These are phyloP conservation scores for Eleginops maclovinus DNA, from an alignment of 2,113 vertebrate species.

Conservation along the genomic window DNA sequence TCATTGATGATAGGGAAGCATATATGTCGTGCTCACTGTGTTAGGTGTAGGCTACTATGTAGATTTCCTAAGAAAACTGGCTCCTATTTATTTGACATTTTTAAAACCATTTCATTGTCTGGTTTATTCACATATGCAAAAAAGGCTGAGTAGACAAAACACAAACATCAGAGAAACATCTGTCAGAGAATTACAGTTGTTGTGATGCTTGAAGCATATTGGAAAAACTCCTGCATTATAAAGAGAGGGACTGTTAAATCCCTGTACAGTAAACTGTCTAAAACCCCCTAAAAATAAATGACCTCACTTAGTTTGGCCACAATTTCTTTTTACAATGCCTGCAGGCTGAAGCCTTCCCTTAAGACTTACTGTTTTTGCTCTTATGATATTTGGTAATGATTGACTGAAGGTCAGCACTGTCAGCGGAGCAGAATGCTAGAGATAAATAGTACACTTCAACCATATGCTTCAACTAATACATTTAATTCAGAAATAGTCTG, in stretches of 20 bases:
- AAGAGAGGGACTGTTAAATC: background rate
- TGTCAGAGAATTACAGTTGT: slow-evolving; percentile 34
- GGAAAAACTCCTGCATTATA: slow-evolving; percentile 24
- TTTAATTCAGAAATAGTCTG: slow-evolving; percentile 6
- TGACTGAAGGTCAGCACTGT: slow-evolving; percentile 51
- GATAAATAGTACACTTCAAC: slow-evolving; percentile 2
- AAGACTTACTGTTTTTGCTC: slow-evolving; percentile 30
- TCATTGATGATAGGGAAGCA: too few species aligned
- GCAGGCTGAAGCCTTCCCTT: slow-evolving; percentile 16
- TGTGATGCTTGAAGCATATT: slow-evolving; percentile 13
- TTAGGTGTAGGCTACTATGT: too few species aligned
- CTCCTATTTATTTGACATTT: too few species aligned
- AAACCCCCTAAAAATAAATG: background rate
- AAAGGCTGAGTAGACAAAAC: slow-evolving; percentile 30
- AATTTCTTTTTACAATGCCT: background rate
- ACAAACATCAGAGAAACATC: slow-evolving; percentile 36
- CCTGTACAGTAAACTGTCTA: background rate
- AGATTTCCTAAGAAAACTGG: too few species aligned
- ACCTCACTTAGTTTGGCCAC: slow-evolving; percentile 19
- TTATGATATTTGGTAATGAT: slow-evolving; percentile 18
- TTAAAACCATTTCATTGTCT: too few species aligned
- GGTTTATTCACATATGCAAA: too few species aligned
- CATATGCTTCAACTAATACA: slow-evolving; percentile 1
- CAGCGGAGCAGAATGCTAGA: slow-evolving; percentile 3
- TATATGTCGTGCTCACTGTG: too few species aligned